These are phyloP conservation scores for Myrmophylax atrothorax DNA, from an alignment of 2,113 vertebrate species.

Conservation along the genomic window DNA sequence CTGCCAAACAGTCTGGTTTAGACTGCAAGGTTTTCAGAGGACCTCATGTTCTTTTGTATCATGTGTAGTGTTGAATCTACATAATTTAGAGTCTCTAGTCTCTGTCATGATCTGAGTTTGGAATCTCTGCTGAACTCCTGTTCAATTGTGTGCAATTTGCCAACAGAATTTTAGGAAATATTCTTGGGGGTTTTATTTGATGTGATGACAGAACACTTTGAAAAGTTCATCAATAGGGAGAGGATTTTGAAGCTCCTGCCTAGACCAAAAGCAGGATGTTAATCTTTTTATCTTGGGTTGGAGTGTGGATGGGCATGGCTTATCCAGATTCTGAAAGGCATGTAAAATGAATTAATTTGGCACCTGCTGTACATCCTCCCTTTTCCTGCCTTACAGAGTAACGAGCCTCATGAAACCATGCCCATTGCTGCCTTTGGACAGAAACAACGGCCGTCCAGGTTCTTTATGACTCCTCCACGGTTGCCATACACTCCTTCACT, in stretches of 20 bases:
- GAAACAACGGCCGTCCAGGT: conserved; percentile 91
- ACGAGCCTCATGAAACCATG: conserved; percentile 97
- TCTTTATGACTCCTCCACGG: conserved; percentile 91
- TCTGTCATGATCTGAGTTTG: not conserved
- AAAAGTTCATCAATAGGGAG: not conserved
- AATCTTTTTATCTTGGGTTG: not conserved
- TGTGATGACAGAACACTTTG: not conserved
- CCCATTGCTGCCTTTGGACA: conserved; percentile 97
- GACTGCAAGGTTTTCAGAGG: not conserved
- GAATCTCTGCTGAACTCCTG: not conserved
- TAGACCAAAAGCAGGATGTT: not conserved
- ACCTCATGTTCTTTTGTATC: not conserved
- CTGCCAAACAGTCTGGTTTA: not conserved
- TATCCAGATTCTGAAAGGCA: not conserved
- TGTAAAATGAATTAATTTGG: not conserved
- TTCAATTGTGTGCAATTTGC: not conserved
- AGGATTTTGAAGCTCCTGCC: not conserved
- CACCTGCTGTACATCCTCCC: not conserved
- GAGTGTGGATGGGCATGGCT: accelerated
- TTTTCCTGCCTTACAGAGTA: conserved; percentile 81
- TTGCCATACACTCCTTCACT: conserved; percentile 83
- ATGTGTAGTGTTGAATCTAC: not conserved
- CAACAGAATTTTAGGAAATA: not conserved
- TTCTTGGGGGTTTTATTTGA: not conserved
- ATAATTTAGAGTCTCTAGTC: not conserved